A percentile compares a stretch with the other conserved stretches of the same genome.
Conservation (phyloP, 2,113 vertebrate genomes). For the Trogon surrucura region DNA sequence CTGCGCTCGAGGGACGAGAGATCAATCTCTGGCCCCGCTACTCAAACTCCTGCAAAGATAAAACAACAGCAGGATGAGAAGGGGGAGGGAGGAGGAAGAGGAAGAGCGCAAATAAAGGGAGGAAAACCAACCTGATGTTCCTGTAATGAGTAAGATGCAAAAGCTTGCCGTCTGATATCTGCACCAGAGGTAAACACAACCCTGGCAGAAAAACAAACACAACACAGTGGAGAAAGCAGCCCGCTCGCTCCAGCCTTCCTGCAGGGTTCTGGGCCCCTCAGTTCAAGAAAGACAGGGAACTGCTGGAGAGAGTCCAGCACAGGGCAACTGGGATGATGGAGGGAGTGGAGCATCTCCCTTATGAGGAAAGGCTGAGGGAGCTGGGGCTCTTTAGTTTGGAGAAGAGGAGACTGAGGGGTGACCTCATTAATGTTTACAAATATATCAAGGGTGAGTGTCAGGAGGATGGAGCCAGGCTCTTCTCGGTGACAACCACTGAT, state of each 20-base stretch:
- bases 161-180: neutral
- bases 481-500: too few species aligned
- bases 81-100: slow-evolving; percentile 25
- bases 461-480: too few species aligned
- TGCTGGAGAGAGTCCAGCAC: too few species aligned
- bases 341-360: too few species aligned
- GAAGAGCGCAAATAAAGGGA: slow-evolving; percentile 51
- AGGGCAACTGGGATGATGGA: too few species aligned
- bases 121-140: slow-evolving; percentile 50
- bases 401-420: too few species aligned
- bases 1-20: neutral
- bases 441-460: too few species aligned
- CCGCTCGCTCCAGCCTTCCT: neutral
- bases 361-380: too few species aligned
- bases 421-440: too few species aligned
- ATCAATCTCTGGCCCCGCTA: neutral
- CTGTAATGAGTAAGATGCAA: neutral
- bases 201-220: neutral
- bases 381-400: too few species aligned
- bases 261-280: too few species aligned
- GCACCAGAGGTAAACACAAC: neutral
- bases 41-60: neutral
- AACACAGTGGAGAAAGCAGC: neutral
- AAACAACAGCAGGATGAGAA: slow-evolving; percentile 39
- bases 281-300: too few species aligned